Base-by-base conservation (phyloP, 2,113 vertebrate species). In the Dicentrarchus labrax region DNA sequence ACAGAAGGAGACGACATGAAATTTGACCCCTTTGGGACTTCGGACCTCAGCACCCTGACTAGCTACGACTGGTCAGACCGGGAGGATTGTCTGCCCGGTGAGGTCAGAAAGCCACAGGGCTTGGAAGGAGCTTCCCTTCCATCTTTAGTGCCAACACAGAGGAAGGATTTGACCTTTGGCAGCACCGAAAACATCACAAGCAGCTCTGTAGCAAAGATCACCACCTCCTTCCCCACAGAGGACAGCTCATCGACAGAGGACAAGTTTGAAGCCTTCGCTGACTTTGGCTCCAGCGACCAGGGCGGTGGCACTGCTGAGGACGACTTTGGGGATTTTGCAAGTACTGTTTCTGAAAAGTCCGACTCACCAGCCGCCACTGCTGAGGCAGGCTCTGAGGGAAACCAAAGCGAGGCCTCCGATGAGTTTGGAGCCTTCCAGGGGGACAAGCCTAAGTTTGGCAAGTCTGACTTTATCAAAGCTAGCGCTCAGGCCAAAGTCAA, bases 401-500 rank as follows among this genome's bases (percentile, higher is more conserved):
- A 79, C 62, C 91, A 86, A 3, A 93, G 90, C 5, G 97, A 98
- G 75, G 90, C 90, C 12, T 22, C 90, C 0, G 97, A 98, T 43
- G 98, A 99, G 80, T 99, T 98, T 2, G 97, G 97, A 5, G 96
- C 97, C 82, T 99, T 99, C 91, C 98, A 99, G 51, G 97, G 96
- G 0, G 98, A 99, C 88, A 99, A 99, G 76, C 97, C 97, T 0
- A 99, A 99, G 91, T 99, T 99, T 93, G 99, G 97, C 92, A 99
- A 98, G 92, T 99, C 98, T 59, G 98, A 99, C 94, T 99, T 99
- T 90, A 93, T 99, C 64, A 95, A 99, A 94, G 98, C 98, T 1
- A 98, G 96, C 47, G 91, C 97, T 30, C 98, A 99, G 87, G 89
- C 97, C 87, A 99, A 99, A 87, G 95, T 99, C 90, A 99, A 99